A percentile compares a stretch with the other conserved stretches of the same genome.
These are phyloP conservation scores for Heterotis niloticus DNA, from an alignment of 2,113 vertebrate species.

Conservation along the genomic window DNA sequence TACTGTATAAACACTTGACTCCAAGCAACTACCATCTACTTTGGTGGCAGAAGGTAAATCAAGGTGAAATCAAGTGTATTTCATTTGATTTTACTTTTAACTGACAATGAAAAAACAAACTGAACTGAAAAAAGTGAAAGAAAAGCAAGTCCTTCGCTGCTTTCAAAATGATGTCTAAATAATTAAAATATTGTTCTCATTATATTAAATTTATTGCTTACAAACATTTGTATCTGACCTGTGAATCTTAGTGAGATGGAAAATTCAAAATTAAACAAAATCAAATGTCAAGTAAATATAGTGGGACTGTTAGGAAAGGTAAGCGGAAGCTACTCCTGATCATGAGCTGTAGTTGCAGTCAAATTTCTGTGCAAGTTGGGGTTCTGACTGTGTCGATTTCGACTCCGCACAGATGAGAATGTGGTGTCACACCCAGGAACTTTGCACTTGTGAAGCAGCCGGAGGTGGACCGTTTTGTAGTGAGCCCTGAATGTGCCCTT, in stretches of 20 bases:
- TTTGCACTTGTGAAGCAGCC: constrained; percentile 92
- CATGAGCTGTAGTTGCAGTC: constrained; percentile 40
- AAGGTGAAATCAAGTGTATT: not conserved
- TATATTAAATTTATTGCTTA: constrained; percentile 7
- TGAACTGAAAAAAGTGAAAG: constrained; percentile 12
- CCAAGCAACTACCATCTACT: not conserved
- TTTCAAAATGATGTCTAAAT: constrained; percentile 3
- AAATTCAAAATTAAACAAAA: not conserved
- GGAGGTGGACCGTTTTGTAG: constrained; percentile 94
- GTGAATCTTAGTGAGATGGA: not conserved
- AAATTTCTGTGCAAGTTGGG: constrained; percentile 92
- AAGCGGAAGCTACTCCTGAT: constrained; percentile 49
- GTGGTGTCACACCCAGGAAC: constrained; percentile 86
- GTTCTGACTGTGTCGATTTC: constrained; percentile 95
- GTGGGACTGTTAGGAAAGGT: constrained; percentile 28
- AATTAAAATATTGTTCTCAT: not conserved
- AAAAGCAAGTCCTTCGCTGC: constrained; percentile 2
- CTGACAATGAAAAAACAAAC: constrained; percentile 12
- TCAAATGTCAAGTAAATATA: constrained; percentile 21
- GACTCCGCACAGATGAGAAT: constrained; percentile 92
- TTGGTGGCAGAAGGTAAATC: not conserved
- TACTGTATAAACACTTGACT: not conserved
- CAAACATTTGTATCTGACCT: constrained; percentile 4
- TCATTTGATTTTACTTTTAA: constrained; percentile 3
- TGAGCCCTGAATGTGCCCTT: constrained; percentile 94